These are phyloP conservation scores for Chouioia cunea DNA, from an alignment of 2,888 invertebrate genomes.

Conservation along the genomic window DNA sequence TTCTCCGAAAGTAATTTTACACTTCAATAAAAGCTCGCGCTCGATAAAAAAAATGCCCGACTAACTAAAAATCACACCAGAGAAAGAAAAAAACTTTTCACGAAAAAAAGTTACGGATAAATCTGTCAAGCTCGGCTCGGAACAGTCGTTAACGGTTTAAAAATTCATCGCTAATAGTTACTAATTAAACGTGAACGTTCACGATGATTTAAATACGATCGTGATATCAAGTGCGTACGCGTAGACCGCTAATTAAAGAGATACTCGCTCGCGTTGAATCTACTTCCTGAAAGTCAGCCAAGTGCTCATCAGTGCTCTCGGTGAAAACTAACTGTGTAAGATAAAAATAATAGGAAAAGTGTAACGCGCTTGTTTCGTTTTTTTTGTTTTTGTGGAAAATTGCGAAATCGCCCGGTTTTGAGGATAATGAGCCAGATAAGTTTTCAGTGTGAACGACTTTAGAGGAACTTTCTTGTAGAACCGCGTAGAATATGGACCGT, in stretches of 20 bases:
- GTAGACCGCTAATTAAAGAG: background rate
- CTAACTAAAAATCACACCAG: too few species aligned
- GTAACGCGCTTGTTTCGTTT: too few species aligned
- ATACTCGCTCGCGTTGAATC: background rate
- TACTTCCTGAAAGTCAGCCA: background rate
- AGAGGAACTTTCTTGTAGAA: too few species aligned
- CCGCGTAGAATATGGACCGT: too few species aligned
- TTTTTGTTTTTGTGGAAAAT: too few species aligned
- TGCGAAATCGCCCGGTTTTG: too few species aligned
- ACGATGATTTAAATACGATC: slow-evolving; percentile 30
- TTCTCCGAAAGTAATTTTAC: background rate
- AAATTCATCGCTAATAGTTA: background rate
- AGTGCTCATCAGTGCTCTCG: too few species aligned
- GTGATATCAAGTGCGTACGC: background rate
- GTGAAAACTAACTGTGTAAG: too few species aligned
- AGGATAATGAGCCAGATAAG: too few species aligned
- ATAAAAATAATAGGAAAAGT: too few species aligned
- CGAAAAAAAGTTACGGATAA: background rate
- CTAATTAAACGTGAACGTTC: slow-evolving; percentile 15
- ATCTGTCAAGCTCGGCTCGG: background rate
- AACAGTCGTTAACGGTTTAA: background rate
- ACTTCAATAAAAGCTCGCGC: background rate
- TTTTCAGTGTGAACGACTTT: too few species aligned
- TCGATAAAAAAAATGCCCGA: too few species aligned
- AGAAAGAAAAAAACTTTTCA: slow-evolving; percentile 3